phyloP scores from a whole-genome alignment of 2,797 vertebrate species.

The Mastacembelus armatus region DNA sequence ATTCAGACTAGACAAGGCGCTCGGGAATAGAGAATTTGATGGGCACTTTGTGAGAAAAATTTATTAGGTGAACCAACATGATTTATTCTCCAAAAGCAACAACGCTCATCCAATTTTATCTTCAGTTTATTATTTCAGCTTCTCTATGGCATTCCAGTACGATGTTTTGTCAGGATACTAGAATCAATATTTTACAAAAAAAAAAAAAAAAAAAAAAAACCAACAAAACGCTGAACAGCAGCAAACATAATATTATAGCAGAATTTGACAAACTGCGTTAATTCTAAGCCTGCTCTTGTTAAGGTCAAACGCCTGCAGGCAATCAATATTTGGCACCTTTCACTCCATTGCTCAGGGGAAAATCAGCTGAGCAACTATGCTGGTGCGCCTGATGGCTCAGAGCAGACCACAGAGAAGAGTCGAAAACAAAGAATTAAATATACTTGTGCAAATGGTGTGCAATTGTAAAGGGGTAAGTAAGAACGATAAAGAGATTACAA shows the following conservation, averaged over 20 bases:
- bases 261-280: constrained; percentile 48
- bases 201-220: no score
- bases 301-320: constrained; percentile 46
- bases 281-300: constrained; percentile 25
- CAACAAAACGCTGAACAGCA: constrained; percentile 11
- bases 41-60: background rate
- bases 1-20: constrained; percentile 66
- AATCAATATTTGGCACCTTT: constrained; percentile 82
- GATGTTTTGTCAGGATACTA: constrained; percentile 21
- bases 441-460: constrained; percentile 1
- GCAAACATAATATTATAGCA: constrained; percentile 18
- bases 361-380: constrained; percentile 81
- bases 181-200: constrained; percentile 22
- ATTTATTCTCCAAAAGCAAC: constrained; percentile 7
- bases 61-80: background rate
- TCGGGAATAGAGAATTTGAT: constrained; percentile 36
- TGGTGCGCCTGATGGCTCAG: constrained; percentile 75
- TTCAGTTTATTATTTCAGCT: constrained; percentile 17
- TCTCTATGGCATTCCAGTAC: background rate
- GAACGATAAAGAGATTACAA: constrained; percentile 39
- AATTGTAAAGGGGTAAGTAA: background rate
- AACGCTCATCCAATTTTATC: background rate
- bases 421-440: background rate
- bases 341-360: constrained; percentile 83
- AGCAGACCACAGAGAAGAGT: constrained; percentile 66